These are phyloP conservation scores for Turritopsis dohrnii DNA, from an alignment of 30 jellyfish, hydroid and myxozoan species.

Conservation along the genomic window DNA sequence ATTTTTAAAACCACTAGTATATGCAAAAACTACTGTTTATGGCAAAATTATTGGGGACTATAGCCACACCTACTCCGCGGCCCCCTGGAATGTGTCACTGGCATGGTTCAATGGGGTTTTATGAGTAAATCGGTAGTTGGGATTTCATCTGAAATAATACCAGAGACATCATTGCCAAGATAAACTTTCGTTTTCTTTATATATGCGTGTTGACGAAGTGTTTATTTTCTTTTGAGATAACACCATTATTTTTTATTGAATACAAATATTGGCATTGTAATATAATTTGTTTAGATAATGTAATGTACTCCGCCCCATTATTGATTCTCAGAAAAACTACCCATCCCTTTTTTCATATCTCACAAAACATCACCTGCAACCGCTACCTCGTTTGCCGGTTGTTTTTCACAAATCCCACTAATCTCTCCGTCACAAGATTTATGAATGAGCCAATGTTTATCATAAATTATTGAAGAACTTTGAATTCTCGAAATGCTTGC, in stretches of 20 bases:
- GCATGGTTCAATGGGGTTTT: too few relatives aligned
- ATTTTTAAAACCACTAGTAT: too few relatives aligned
- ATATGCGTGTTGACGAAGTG: background rate
- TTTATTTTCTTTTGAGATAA: background rate
- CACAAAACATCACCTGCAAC: background rate
- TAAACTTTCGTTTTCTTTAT: background rate
- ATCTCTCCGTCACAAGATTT: background rate
- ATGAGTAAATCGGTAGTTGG: too few relatives aligned
- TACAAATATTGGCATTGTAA: background rate
- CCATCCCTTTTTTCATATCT: background rate
- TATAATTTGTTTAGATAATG: background rate
- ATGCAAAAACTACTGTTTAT: too few relatives aligned
- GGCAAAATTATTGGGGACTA: too few relatives aligned
- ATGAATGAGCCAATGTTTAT: background rate
- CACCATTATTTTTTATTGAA: background rate
- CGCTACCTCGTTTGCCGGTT: background rate
- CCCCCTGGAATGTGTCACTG: too few relatives aligned
- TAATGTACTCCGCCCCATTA: background rate
- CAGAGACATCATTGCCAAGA: background rate
- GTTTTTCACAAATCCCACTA: background rate
- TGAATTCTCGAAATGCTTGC: background rate
- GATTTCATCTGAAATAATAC: too few relatives aligned
- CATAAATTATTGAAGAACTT: background rate
- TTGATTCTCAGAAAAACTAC: background rate
- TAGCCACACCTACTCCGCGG: too few relatives aligned